Conservation (phyloP, 2,113 vertebrate genomes). For the Numenius arquata region DNA sequence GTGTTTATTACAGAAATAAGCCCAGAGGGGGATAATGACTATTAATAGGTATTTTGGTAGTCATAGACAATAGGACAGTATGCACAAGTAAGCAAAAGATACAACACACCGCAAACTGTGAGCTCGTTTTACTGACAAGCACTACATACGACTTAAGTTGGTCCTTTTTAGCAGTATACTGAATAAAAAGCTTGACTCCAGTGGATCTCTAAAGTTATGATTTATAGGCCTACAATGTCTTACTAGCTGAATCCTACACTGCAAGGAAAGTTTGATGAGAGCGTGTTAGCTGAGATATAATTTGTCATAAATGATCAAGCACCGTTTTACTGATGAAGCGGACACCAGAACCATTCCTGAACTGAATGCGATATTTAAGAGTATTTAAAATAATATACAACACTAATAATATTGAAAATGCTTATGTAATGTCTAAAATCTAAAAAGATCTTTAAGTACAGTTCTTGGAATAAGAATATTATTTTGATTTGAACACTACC, state of each 20-base stretch:
- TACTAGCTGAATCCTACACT: not conserved
- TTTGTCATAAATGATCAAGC: not conserved
- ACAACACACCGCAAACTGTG: not conserved
- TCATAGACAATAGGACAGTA: not conserved
- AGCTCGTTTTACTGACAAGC: not conserved
- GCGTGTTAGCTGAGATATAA: fast-evolving
- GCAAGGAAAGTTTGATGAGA: not conserved
- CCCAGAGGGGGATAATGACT: not conserved
- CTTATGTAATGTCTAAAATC: not conserved
- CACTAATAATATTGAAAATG: not conserved
- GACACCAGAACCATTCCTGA: not conserved
- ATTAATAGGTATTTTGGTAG: not conserved
- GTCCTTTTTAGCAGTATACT: not conserved
- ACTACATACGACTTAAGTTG: fast-evolving
- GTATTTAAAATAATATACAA: not conserved
- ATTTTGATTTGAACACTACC: not conserved
- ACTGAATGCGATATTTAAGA: not conserved
- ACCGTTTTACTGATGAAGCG: not conserved
- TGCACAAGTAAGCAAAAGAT: not conserved
- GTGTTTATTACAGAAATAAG: not conserved
- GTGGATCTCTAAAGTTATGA: not conserved
- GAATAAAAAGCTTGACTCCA: not conserved
- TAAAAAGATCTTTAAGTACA: not conserved
- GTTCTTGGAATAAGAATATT: not conserved
- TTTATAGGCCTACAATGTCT: fast-evolving